phyloP scores from a whole-genome alignment of 2,113 vertebrate genomes.

The Erpornis zantholeuca region DNA sequence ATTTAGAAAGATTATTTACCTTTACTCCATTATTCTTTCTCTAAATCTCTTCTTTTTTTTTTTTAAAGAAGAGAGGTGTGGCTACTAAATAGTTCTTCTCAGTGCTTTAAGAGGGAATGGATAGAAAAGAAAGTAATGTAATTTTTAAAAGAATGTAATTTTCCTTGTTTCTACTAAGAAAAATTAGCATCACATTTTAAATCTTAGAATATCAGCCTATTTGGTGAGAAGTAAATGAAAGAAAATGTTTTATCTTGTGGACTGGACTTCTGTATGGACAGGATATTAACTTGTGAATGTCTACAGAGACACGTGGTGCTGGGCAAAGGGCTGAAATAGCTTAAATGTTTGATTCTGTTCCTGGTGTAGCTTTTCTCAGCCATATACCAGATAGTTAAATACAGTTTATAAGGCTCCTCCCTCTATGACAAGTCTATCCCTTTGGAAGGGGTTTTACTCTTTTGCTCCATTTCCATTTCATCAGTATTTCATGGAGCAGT shows the following conservation, averaged over 20 bases:
- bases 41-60: not conserved
- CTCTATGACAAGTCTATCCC: not conserved
- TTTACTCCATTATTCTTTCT: not conserved
- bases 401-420: not conserved
- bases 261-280: not conserved
- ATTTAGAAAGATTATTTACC: not conserved
- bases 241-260: not conserved
- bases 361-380: not conserved
- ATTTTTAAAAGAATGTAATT: not conserved
- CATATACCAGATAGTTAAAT: not conserved
- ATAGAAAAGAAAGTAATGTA: not conserved
- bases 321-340: not conserved
- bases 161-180: not conserved
- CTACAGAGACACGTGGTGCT: accelerated
- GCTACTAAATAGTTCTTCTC: not conserved
- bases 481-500: not conserved
- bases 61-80: not conserved
- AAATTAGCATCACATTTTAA: not conserved
- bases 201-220: not conserved
- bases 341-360: not conserved
- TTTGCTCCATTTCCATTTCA: not conserved
- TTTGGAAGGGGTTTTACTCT: not conserved
- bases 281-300: not conserved
- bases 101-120: not conserved
- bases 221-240: not conserved